Conservation (phyloP, 2,797 vertebrate species). For the Capromys pilorides region DNA sequence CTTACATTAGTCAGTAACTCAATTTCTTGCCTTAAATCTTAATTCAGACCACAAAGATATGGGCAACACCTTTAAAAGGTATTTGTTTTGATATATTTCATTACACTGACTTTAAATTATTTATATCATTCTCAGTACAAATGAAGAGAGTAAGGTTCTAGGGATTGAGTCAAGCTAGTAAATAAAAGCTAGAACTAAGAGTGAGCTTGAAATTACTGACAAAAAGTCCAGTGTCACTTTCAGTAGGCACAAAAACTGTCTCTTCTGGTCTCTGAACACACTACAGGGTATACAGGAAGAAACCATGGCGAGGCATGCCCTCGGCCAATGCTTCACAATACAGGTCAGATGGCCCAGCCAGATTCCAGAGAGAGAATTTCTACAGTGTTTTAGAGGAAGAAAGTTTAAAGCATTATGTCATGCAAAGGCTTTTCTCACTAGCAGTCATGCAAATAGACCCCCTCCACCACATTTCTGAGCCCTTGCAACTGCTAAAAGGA, state of each 20-base stretch:
- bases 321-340: slow-evolving; percentile 30
- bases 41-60: slow-evolving; percentile 9
- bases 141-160: neutral
- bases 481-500: slow-evolving; percentile 72
- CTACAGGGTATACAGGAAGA: neutral
- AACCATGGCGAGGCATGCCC: slow-evolving; percentile 36
- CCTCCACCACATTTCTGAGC: neutral
- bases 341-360: slow-evolving; percentile 53
- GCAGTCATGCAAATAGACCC: slow-evolving; percentile 58
- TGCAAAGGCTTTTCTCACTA: slow-evolving; percentile 59
- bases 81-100: slow-evolving; percentile 6
- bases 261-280: neutral
- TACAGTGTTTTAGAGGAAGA: slow-evolving; percentile 72
- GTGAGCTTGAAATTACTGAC: slow-evolving; percentile 18
- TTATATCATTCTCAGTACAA: slow-evolving; percentile 17
- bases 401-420: slow-evolving; percentile 64
- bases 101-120: neutral
- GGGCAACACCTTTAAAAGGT: neutral
- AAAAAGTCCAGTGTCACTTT: slow-evolving; percentile 19
- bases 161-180: slow-evolving; percentile 33
- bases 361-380: slow-evolving; percentile 62
- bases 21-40: slow-evolving; percentile 11
- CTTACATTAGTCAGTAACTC: neutral
- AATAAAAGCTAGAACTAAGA: slow-evolving; percentile 17
- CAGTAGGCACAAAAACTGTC: neutral